A percentile compares a stretch with the other conserved stretches of the same genome.
These are phyloP conservation scores for Diarsia rubi DNA, from an alignment of 2,888 invertebrate genomes.

Conservation along the genomic window DNA sequence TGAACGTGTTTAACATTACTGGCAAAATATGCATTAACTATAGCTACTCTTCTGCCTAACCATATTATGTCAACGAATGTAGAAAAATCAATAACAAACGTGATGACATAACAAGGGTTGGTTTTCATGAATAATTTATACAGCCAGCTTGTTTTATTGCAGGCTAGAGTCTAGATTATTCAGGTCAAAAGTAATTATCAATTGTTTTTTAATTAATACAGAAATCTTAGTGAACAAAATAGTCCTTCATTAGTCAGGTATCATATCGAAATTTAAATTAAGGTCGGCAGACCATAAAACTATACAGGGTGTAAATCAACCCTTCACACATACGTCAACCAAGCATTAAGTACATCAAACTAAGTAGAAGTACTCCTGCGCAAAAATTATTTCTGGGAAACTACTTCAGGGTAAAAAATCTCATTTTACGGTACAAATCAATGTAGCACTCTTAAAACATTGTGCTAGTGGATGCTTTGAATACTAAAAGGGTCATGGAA, in stretches of 20 bases:
- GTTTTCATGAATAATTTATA: not conserved
- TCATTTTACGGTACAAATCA: too few relatives aligned
- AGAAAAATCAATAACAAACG: not conserved
- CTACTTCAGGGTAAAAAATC: too few relatives aligned
- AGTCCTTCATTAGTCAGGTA: not conserved
- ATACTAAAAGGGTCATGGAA: too few relatives aligned
- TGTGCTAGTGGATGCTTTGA: too few relatives aligned
- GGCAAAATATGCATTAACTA: not conserved
- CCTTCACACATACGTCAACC: too few relatives aligned
- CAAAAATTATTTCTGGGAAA: too few relatives aligned
- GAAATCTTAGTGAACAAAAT: not conserved
- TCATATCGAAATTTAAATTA: not conserved
- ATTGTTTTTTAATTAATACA: not conserved
- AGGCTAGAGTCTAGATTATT: not conserved
- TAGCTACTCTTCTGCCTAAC: not conserved
- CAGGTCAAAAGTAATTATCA: not conserved
- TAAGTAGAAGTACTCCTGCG: too few relatives aligned
- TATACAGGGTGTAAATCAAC: too few relatives aligned
- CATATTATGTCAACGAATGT: not conserved
- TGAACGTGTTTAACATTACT: not conserved
- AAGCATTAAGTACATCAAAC: too few relatives aligned
- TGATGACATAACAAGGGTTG: not conserved
- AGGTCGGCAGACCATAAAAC: not conserved
- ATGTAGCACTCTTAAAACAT: too few relatives aligned
- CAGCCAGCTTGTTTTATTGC: slow-evolving; percentile 13